Conservation (phyloP, 2,113 vertebrate species). For the Sander lucioperca region DNA sequence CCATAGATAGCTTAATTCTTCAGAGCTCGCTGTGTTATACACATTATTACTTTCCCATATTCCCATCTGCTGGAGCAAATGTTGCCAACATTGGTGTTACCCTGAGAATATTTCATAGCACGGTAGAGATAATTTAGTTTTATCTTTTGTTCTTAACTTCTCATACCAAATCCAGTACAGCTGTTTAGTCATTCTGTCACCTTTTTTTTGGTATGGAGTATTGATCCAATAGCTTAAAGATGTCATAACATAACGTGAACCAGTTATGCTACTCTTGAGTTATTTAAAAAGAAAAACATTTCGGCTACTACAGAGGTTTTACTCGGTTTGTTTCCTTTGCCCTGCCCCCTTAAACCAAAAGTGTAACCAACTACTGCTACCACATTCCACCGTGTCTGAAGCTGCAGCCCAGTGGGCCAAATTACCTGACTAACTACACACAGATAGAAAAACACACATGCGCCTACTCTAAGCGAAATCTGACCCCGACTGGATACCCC, state of each 20-base stretch:
- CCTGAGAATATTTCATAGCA: conserved; percentile 40
- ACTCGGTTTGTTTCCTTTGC: conserved; percentile 16
- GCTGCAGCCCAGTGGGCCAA: conserved; percentile 65
- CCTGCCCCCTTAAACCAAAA: conserved; percentile 46
- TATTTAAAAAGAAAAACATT: background rate
- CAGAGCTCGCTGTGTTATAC: conserved; percentile 14
- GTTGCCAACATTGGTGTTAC: conserved; percentile 35
- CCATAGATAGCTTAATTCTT: conserved; percentile 22
- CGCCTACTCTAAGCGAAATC: conserved; percentile 54
- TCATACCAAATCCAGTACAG: background rate
- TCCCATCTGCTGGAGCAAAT: conserved; percentile 51
- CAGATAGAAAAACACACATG: conserved; percentile 43
- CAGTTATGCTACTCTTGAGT: background rate
- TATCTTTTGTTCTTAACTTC: conserved; percentile 30
- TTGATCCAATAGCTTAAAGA: background rate
- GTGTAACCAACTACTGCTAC: conserved; percentile 42
- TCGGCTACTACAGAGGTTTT: background rate
- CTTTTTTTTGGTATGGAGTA: background rate
- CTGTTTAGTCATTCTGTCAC: background rate
- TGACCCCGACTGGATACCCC: conserved; percentile 59
- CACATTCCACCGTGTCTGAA: conserved; percentile 71
- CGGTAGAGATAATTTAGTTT: conserved; percentile 40
- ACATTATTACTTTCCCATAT: conserved; percentile 42
- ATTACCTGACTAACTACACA: conserved; percentile 70
- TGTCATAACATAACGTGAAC: background rate